Evolutionary conservation across 2,888 invertebrate species (phyloP).

Genomic region (Hyposoter didymator): DNA sequence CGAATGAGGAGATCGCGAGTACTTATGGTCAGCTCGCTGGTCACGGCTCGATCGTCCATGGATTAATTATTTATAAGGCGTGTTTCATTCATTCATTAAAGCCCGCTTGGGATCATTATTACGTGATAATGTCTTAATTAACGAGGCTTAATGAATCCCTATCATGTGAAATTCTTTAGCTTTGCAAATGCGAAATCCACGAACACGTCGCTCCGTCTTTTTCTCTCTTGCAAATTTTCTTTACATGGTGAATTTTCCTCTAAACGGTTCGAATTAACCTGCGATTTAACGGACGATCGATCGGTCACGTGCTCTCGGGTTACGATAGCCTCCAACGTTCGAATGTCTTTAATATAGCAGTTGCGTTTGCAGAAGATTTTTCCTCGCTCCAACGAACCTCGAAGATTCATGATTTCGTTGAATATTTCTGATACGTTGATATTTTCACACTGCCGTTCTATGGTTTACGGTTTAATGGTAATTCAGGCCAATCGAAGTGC

Average conservation of each 20-base stretch:
- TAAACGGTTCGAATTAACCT: conserved; percentile 81
- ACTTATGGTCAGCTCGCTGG: conserved; percentile 71
- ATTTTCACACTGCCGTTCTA: background rate
- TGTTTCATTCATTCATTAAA: conserved; percentile 83
- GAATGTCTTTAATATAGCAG: conserved; percentile 33
- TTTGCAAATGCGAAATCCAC: conserved; percentile 75
- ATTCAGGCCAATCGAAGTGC: conserved; percentile 3
- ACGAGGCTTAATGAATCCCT: conserved; percentile 83
- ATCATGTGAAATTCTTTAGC: conserved; percentile 79
- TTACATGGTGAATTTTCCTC: conserved; percentile 58
- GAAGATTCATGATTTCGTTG: background rate
- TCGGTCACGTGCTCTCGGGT: conserved; percentile 71
- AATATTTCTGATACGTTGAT: background rate
- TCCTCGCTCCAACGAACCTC: conserved; percentile 6
- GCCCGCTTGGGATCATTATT: conserved; percentile 82
- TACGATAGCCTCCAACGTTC: conserved; percentile 20
- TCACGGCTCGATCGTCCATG: conserved; percentile 79
- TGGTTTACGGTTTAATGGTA: conserved; percentile 7
- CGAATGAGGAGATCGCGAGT: conserved; percentile 14
- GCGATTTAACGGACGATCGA: conserved; percentile 81
- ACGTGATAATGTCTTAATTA: conserved; percentile 85
- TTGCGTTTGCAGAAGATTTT: conserved; percentile 28
- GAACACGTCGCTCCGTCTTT: conserved; percentile 64
- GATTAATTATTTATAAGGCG: conserved; percentile 84
- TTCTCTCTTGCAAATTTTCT: conserved; percentile 29